Evolutionary conservation across 2,797 vertebrate genomes (phyloP).

Genomic region (Petrocephalus sullivani): DNA sequence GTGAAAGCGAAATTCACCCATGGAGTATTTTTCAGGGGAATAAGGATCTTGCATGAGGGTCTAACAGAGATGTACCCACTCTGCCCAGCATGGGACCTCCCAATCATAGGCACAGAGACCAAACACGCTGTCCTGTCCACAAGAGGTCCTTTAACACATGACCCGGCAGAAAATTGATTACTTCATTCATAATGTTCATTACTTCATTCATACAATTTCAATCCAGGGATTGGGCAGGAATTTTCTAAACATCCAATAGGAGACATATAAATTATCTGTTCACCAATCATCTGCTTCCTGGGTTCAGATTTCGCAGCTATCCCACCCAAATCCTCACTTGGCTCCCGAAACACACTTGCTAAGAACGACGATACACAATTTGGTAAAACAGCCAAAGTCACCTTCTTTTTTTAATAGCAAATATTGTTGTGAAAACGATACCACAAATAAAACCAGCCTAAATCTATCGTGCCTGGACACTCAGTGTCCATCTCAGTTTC

Average conservation of each 20-base stretch:
- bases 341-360: neutral
- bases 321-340: neutral
- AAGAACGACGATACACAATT: neutral
- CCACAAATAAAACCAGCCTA: neutral
- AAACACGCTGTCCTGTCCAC: neutral
- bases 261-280: neutral
- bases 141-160: neutral
- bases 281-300: neutral
- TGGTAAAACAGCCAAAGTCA: neutral
- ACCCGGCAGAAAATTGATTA: neutral
- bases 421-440: neutral
- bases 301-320: neutral
- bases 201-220: neutral
- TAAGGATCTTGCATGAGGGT: neutral
- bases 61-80: no score
- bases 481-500: neutral
- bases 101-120: neutral
- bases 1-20: neutral
- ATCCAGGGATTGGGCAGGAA: neutral
- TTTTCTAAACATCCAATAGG: neutral
- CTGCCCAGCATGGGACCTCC: neutral
- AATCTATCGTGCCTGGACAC: neutral
- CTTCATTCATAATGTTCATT: neutral
- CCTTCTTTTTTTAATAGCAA: neutral
- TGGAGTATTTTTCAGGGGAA: neutral